A percentile compares a stretch with the other conserved stretches of the same genome.
Evolutionary conservation across 2,888 invertebrate genomes (phyloP).

Genomic region (Ornithoptera priamus): DNA sequence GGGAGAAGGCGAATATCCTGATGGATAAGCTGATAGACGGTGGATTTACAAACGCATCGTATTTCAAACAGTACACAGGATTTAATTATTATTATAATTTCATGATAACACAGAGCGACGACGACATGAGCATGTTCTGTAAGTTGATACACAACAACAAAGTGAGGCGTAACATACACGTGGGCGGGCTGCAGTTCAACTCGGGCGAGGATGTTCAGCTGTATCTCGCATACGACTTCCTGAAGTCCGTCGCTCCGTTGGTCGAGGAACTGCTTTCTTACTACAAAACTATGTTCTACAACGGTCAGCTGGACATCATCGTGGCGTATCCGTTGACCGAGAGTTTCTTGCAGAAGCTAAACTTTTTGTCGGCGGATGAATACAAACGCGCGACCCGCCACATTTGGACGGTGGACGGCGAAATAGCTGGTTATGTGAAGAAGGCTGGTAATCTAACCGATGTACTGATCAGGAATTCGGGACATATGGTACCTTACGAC

Average conservation of each 20-base stretch:
- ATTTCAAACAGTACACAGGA: conserved; percentile 85
- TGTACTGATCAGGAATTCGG: conserved; percentile 86
- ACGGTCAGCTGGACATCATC: conserved; percentile 84
- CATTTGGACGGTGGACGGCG: conserved; percentile 83
- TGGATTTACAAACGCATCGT: conserved; percentile 54
- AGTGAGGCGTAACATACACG: conserved; percentile 80
- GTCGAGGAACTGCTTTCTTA: conserved; percentile 67
- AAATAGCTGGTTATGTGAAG: conserved; percentile 87
- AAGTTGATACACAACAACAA: conserved; percentile 56
- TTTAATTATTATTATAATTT: conserved; percentile 88
- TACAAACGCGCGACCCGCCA: conserved; percentile 82
- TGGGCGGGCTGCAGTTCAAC: conserved; percentile 79
- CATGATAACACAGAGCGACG: conserved; percentile 72
- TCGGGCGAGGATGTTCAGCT: conserved; percentile 71
- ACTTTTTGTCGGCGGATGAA: conserved; percentile 81
- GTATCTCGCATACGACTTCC: conserved; percentile 76
- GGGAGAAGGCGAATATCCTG: conserved; percentile 83
- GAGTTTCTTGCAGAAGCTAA: conserved; percentile 84
- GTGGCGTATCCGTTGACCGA: conserved; percentile 80
- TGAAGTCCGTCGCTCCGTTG: conserved; percentile 78
- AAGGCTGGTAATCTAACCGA: conserved; percentile 85
- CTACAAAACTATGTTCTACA: conserved; percentile 81
- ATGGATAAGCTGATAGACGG: conserved; percentile 84
- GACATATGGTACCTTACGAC: conserved; percentile 85
- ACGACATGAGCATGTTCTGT: conserved; percentile 59